Conservation (phyloP, 1,140 invertebrate genomes). For the Drosophila mauritiana region DNA sequence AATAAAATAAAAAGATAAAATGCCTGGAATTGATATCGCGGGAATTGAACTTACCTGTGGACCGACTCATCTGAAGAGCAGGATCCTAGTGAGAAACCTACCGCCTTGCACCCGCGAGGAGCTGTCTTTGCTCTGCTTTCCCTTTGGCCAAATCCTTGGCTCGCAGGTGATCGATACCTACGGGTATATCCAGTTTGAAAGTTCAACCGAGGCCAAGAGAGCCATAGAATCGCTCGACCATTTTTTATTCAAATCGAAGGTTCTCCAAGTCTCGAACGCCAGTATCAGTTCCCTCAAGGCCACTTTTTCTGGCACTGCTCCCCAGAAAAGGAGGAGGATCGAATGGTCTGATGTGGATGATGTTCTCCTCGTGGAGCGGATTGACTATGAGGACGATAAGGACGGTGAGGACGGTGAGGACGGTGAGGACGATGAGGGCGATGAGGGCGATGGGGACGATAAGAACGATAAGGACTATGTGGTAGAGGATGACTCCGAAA, state of each 20-base stretch:
- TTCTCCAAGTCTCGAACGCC: background rate
- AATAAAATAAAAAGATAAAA: background rate
- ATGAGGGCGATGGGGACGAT: too few relatives aligned
- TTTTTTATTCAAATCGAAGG: background rate
- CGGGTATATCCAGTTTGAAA: background rate
- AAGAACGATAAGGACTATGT: too few relatives aligned
- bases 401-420: too few relatives aligned
- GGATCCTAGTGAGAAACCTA: background rate
- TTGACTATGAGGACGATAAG: too few relatives aligned
- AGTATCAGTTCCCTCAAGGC: too few relatives aligned
- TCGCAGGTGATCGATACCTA: background rate
- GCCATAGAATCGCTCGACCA: background rate
- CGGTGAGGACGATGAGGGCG: too few relatives aligned
- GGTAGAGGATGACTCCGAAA: too few relatives aligned
- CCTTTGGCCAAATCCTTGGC: background rate
- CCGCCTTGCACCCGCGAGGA: background rate
- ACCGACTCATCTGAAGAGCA: background rate
- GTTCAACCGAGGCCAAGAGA: background rate
- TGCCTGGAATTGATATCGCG: background rate
- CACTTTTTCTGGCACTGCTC: too few relatives aligned
- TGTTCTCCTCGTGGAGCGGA: too few relatives aligned
- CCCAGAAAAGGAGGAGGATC: too few relatives aligned
- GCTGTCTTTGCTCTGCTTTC: background rate
- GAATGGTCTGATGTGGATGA: too few relatives aligned
- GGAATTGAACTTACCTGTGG: background rate